A percentile compares a stretch with the other conserved stretches of the same genome.
Evolutionary conservation across 2,113 vertebrate genomes (phyloP).

Genomic region (Corythaixoides concolor): DNA sequence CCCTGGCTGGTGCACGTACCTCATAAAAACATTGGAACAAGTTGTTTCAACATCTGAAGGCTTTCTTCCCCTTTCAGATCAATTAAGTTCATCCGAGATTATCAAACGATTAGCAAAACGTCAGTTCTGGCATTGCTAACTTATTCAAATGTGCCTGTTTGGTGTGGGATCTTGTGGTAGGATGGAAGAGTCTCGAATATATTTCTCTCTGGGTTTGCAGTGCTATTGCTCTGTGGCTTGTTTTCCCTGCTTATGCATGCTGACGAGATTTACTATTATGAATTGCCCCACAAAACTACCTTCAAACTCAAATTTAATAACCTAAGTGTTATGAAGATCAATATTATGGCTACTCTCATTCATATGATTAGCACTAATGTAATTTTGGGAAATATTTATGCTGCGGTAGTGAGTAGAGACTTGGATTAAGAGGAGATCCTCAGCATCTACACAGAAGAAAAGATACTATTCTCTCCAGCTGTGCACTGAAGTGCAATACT

Average conservation of each 20-base stretch:
- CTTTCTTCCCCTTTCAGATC: background rate
- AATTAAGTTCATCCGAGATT: background rate
- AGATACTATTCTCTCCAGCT: background rate
- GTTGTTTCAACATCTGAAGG: fast-evolving
- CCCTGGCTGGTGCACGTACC: background rate
- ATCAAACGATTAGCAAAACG: background rate
- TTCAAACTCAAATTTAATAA: conserved; percentile 66
- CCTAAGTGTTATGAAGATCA: conserved; percentile 58
- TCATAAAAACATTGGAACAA: background rate
- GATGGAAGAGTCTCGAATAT: conserved; percentile 20
- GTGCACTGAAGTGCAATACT: conserved; percentile 7
- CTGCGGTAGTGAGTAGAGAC: conserved; percentile 34
- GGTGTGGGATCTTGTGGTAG: background rate
- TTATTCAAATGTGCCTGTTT: background rate
- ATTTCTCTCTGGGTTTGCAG: conserved; percentile 27
- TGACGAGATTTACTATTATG: conserved; percentile 29
- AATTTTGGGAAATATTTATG: conserved; percentile 51
- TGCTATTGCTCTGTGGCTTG: conserved; percentile 37
- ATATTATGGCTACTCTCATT: conserved; percentile 57
- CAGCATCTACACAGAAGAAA: background rate
- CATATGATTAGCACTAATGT: conserved; percentile 57
- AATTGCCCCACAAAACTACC: conserved; percentile 41
- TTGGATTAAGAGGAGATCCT: conserved; percentile 22
- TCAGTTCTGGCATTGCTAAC: background rate
- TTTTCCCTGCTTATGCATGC: conserved; percentile 42